Percentiles rank a stretch among this genome's conserved stretches.
phyloP scores from a whole-genome alignment of 35 echinoderm and acorn worm species.

The Ophioderma brevispina region DNA sequence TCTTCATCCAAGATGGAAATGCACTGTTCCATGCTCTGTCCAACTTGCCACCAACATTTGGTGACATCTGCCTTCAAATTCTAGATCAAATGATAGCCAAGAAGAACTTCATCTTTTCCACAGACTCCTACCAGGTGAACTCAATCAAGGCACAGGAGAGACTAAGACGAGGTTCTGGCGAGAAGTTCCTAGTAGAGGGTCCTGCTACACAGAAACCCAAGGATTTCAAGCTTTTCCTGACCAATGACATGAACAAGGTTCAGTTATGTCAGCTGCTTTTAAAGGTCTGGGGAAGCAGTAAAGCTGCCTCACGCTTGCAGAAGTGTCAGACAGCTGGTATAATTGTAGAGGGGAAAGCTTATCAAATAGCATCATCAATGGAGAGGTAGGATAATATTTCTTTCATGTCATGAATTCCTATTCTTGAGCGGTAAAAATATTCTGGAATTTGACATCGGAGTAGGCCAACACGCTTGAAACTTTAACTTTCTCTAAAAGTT shows the following conservation, averaged over 20 bases:
- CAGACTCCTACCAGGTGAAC: constrained; percentile 53
- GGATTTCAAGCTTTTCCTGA: constrained; percentile 64
- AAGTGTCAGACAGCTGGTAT: constrained; percentile 18
- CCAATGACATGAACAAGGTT: constrained; percentile 27
- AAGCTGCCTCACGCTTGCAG: constrained; percentile 7
- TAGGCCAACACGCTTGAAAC: too few species aligned
- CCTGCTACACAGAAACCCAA: constrained; percentile 42
- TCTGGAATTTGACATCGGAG: too few species aligned
- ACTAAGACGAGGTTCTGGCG: constrained; percentile 33
- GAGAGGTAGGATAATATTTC: background rate
- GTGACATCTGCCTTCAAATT: constrained; percentile 49
- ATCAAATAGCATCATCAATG: background rate
- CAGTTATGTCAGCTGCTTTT: constrained; percentile 58
- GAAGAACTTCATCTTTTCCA: constrained; percentile 64
- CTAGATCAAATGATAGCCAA: constrained; percentile 59
- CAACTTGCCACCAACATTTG: constrained; percentile 43
- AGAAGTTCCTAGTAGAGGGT: constrained; percentile 40
- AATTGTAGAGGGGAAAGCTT: background rate
- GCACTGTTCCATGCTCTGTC: constrained; percentile 63
- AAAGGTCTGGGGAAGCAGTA: constrained; percentile 38
- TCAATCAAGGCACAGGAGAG: constrained; percentile 65
- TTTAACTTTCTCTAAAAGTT: too few species aligned
- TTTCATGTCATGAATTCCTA: too few species aligned
- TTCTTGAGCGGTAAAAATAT: too few species aligned
- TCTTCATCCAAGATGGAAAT: constrained; percentile 69